Conservation (phyloP, 1,140 invertebrate species). For the Saccostrea cuccullata region DNA sequence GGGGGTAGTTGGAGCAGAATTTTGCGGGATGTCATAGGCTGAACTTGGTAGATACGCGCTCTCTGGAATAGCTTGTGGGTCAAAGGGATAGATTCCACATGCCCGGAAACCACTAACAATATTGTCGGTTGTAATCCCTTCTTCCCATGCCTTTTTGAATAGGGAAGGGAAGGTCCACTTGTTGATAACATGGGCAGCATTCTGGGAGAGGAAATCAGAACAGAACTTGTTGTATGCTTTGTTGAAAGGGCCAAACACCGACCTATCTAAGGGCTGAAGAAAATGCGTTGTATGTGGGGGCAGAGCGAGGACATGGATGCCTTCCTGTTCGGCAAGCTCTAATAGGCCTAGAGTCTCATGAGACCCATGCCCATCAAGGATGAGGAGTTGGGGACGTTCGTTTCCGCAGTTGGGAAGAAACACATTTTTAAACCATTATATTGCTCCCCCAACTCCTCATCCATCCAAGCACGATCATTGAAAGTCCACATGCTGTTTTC, state of each 20-base stretch:
- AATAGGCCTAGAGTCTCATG: constrained; percentile 48
- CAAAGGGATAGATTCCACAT: constrained; percentile 41
- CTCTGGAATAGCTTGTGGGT: not conserved
- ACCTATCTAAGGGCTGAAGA: constrained; percentile 61
- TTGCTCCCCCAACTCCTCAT: no score
- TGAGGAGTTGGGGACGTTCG: constrained; percentile 50
- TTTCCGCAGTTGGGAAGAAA: no score
- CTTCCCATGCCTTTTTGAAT: constrained; percentile 38
- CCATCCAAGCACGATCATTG: no score
- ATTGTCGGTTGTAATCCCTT: not conserved
- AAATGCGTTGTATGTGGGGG: constrained; percentile 64
- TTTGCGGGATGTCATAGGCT: not conserved
- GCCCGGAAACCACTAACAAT: constrained; percentile 36
- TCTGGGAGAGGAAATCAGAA: no score
- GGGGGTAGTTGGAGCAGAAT: not conserved
- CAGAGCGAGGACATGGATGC: constrained; percentile 55
- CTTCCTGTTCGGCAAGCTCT: constrained; percentile 41
- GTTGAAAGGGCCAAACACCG: constrained; percentile 61
- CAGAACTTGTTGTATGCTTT: constrained; percentile 42
- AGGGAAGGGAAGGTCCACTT: constrained; percentile 51
- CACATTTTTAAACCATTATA: constrained; percentile 52
- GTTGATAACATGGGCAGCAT: constrained; percentile 42
- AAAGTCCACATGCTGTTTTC: constrained; percentile 46
- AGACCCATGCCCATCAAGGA: constrained; percentile 54
- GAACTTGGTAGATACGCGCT: constrained; percentile 13